phyloP scores from a whole-genome alignment of 2,113 vertebrate genomes.

The Ancistrus triradiatus region DNA sequence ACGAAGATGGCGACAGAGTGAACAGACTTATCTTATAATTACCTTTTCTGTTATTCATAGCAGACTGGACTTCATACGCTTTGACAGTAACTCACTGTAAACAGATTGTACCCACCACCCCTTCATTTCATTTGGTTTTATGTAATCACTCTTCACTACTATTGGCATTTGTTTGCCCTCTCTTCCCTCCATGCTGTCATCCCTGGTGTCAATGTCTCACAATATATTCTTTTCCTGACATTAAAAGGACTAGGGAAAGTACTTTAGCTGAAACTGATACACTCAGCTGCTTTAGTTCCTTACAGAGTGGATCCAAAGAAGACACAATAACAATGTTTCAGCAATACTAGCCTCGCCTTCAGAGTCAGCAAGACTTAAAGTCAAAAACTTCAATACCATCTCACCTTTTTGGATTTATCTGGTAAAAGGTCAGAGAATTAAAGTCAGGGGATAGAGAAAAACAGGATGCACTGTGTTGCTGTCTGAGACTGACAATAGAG shows the following conservation, averaged over 20 bases:
- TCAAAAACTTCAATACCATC: conserved; percentile 31
- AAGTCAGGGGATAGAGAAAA: conserved; percentile 1
- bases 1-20: no score
- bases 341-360: conserved; percentile 50
- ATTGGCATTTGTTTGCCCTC: neutral
- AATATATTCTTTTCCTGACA: no score
- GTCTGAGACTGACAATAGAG: conserved; percentile 12
- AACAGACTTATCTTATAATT: no score
- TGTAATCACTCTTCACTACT: neutral
- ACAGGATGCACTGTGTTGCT: neutral
- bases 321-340: conserved; percentile 58
- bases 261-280: no score
- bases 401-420: conserved; percentile 7
- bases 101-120: no score
- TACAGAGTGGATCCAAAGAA: conserved; percentile 2
- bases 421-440: conserved; percentile 16
- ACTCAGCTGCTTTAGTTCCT: neutral
- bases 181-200: neutral
- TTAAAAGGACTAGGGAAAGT: no score
- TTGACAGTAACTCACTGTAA: no score
- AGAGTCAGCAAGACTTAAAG: conserved; percentile 46
- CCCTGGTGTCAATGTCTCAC: conserved; percentile 3
- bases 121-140: neutral
- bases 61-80: no score
- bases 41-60: no score